These are phyloP conservation scores for Crax fasciolata DNA, from an alignment of 2,797 vertebrate genomes.

Conservation along the genomic window DNA sequence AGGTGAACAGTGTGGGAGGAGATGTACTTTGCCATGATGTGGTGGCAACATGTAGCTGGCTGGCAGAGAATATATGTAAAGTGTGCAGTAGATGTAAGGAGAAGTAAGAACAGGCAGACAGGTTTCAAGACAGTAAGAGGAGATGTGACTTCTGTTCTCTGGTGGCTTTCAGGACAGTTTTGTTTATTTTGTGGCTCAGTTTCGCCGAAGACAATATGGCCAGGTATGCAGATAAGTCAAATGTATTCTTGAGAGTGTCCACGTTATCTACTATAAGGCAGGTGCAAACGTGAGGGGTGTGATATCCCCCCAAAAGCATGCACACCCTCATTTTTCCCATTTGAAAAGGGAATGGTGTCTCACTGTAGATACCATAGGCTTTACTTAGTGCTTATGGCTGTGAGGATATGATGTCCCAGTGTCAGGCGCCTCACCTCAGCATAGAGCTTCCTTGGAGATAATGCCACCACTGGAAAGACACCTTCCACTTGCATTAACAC, in stretches of 20 bases:
- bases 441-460: accelerated
- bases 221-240: not conserved
- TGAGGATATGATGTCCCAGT: accelerated
- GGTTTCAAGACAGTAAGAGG: accelerated
- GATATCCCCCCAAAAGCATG: not conserved
- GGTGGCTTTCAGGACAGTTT: not conserved
- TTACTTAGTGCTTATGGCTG: not conserved
- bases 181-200: not conserved
- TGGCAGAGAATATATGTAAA: accelerated
- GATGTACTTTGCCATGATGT: accelerated
- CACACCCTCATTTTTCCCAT: not conserved
- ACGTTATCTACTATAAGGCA: accelerated
- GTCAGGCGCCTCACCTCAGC: not conserved
- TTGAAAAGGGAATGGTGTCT: not conserved
- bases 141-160: not conserved
- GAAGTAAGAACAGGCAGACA: accelerated
- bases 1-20: accelerated
- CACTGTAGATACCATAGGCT: accelerated
- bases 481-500: accelerated
- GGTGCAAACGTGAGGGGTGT: accelerated
- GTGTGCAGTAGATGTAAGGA: accelerated
- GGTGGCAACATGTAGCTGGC: not conserved
- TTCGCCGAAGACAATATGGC: not conserved
- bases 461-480: not conserved
- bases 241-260: not conserved